Base-by-base conservation (phyloP, 2,888 invertebrate genomes). In the Ectemnius cavifrons region DNA sequence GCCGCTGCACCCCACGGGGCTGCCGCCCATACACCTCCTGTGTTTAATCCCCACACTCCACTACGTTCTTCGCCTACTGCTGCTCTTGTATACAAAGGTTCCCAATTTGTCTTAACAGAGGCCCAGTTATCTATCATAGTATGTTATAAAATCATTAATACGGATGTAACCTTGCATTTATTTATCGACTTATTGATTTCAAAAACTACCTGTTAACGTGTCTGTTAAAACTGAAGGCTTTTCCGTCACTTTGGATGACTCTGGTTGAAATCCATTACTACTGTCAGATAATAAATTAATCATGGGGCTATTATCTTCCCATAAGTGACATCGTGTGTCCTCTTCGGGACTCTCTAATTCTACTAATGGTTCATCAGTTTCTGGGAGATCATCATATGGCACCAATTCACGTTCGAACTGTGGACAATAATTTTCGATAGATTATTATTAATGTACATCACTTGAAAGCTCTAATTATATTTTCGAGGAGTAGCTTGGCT, bases 11-110 rank as follows among this genome's bases (percentile, higher is more conserved):
- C 90, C 90, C 90, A 90, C 8, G 90, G 90, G 47, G 89, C 88
- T 1, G 91, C 91, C 23, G 91, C 89, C 91, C 91, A 91, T 47
- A 91, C 89, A 63, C 91, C 89, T 37, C 90, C 90, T 6, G 89
- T 90, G 67, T 90, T 90, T 62, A 88, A 85, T 49, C 91, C 90
- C 91, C 91, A 91, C 68, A 90, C 89, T 46, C 90, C 90, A 73
- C 90, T 89, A 70, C 91, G 86, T 81, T 89, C 89, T 77, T 91
- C 91, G 37, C 90, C 90, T 23, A 91, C 89, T 60, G 90, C 90
- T 63, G 86, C 86, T 80, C 89, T 85, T 68, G 89, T 87, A 66
- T 89, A 90, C 49, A 90, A 80, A n/a, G 90, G 89, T 77, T 89
- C 87, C 89, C 90, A 90, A 81, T 89, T 89, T 2, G 89, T 89